A percentile compares a stretch with the other conserved stretches of the same genome.
phyloP scores from a whole-genome alignment of 2,888 invertebrate genomes.

The Caenorhabditis auriculariae region DNA sequence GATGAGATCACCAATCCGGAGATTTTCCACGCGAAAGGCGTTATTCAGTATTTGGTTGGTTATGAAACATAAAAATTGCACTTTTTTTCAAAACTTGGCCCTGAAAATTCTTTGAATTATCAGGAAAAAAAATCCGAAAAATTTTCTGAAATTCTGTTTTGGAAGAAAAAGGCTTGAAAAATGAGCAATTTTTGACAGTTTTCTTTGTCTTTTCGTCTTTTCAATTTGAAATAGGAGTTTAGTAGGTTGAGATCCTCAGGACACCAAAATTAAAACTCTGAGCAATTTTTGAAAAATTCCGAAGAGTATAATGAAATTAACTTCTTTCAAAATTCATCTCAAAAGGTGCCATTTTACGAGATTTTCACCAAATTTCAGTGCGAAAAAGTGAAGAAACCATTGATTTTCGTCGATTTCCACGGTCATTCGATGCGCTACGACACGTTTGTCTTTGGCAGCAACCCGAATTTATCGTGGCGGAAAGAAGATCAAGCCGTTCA shows the following conservation, averaged over 20 bases:
- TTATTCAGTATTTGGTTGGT: constrained; percentile 65
- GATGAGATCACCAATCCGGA: constrained; percentile 88
- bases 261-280: too few relatives aligned
- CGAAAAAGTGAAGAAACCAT: constrained; percentile 47
- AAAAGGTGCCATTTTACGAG: too few relatives aligned
- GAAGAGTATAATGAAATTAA: too few relatives aligned
- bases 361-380: constrained; percentile 27
- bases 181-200: neutral
- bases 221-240: too few relatives aligned
- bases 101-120: too few relatives aligned
- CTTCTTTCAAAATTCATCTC: too few relatives aligned
- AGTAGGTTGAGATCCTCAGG: too few relatives aligned
- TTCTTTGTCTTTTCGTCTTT: neutral
- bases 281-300: too few relatives aligned
- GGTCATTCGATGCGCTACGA: constrained; percentile 84
- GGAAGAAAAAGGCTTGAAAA: neutral
- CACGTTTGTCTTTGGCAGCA: constrained; percentile 93
- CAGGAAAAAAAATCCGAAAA: too few relatives aligned
- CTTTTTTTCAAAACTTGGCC: too few relatives aligned
- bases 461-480: constrained; percentile 63
- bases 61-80: too few relatives aligned
- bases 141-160: neutral
- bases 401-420: constrained; percentile 86
- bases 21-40: constrained; percentile 80
- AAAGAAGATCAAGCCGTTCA: constrained; percentile 22